Base-by-base conservation (phyloP, 2,888 invertebrate species). In the Athrips mouffetella region DNA sequence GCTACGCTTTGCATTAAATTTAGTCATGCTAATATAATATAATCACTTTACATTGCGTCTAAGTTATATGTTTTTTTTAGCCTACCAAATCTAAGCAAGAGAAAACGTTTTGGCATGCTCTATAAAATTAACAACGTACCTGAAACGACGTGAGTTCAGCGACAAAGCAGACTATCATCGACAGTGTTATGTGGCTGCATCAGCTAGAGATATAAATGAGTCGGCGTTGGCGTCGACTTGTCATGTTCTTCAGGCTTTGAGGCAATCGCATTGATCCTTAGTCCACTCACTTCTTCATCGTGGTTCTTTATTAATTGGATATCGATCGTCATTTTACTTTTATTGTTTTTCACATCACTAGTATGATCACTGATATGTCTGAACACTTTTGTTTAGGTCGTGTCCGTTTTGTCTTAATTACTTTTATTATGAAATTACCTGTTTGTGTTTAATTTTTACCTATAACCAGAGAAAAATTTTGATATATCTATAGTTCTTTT, bases 161-260 rank as follows among this genome's bases (percentile, higher is more conserved):
- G 51, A 88, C 78, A 75, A 89, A 85, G 78, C 83, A 89, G 84
- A 89, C 82, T 88, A 88, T 86, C 89, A 89, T 89, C 76, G 88
- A 88, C 87, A 82, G 80, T 69, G 76, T 73, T 82, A 81, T 82
- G 55, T 79, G 63, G 71, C 76, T 65, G 77, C 80, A 81, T 83
- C 82, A 84, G 79, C 81, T 84, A 75, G 69, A 72, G 59, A 64
- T 70, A 73, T 69, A 73, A 80, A 79, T 60, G 58, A 73, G 81
- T 84, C 76, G 89, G 76, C 86, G 86, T 55, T 77, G 79, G 60
- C 86, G 79, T 84, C 74, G 89, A 75, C 78, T 72, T 69, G 60
- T 63, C 80, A 78, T 81, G 73, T 62, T 76, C 73, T 65, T 66
- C 63, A 70, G 74, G 48, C 47, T 54, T 59, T 46, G 59, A 59